Evolutionary conservation across 2,888 invertebrate genomes (phyloP), one percentile per base, ranked within the genome.

Genomic region (Tetropium fuscum): DNA sequence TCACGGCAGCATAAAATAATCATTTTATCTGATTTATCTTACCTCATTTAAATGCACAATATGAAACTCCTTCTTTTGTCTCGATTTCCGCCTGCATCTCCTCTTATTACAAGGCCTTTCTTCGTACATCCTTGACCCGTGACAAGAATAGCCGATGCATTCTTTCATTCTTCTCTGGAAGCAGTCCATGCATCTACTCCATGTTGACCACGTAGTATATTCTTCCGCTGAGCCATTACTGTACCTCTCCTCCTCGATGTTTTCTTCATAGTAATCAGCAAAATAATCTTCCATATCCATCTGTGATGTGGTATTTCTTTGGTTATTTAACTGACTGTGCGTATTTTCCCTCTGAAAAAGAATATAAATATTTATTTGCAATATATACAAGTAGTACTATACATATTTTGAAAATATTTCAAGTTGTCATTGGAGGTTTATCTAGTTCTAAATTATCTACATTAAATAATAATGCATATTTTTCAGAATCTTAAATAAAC

Each of bases 161-260:
- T 87, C 83, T 56, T 90, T 90, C 94, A 95, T 94, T 68, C 88
- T 86, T 2, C 90, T 87, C 70, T 90, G 91, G 11, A 88, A 83
- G 36, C 87, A 81, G 53, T 78, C 73, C 18, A 74, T 69, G 63
- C 81, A 81, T 53, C 76, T 69, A 19, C 76, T 76, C 80, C 80
- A 81, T 3, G 75, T 64, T 1, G 78, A 71, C 81, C 80, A 81
- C 19, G 75, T 70, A 15, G 73, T 62, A 49, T 67, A 73, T 5
- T 51, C 16, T 32, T 53, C 48, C 45, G 51, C 22, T 13, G 43
- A 25, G 22, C 32, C n/a, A 25, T 43, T 58, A 16, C 10, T 8
- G 10, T 44, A 16, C 22, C 10, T 11, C 11, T 15, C 44, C 20
- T 25, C 38, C 7, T 30, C 45, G 48, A 27, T 49, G 10, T 2